Percentiles rank a stretch among this genome's conserved stretches.
These are phyloP conservation scores for Neodiprion lecontei DNA, from an alignment of 1,140 invertebrate genomes.

Conservation along the genomic window DNA sequence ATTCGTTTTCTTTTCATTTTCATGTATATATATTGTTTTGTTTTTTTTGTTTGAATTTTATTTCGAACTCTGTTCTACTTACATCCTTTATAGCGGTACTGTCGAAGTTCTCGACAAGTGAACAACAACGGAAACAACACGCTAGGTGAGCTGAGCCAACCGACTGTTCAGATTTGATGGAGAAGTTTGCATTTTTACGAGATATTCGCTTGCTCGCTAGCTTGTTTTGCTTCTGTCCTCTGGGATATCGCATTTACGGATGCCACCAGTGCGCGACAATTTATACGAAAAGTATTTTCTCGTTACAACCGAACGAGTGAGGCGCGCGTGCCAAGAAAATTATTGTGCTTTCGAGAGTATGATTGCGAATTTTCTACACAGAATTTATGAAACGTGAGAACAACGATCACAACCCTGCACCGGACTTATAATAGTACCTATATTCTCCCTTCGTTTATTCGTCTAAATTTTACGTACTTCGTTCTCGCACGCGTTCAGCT, in stretches of 20 bases:
- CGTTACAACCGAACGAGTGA: background rate
- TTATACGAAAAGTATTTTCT: conserved; percentile 49
- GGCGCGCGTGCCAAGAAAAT: conserved; percentile 4
- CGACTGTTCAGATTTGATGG: conserved; percentile 18
- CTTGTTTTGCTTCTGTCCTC: conserved; percentile 10
- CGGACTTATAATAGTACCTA: too few species aligned
- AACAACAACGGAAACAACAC: conserved; percentile 4
- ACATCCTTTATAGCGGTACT: background rate
- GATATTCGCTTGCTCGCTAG: conserved; percentile 20
- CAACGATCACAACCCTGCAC: too few species aligned
- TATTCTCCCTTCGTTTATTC: too few species aligned
- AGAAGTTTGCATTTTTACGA: conserved; percentile 51
- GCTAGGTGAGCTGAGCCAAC: background rate
- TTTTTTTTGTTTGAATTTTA: background rate
- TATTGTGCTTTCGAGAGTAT: conserved; percentile 4
- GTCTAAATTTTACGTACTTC: too few species aligned
- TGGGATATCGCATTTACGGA: conserved; percentile 12
- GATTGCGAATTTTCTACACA: background rate
- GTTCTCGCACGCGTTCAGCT: too few species aligned
- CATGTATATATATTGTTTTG: background rate
- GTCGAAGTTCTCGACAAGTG: conserved; percentile 8
- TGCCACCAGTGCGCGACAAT: conserved; percentile 40
- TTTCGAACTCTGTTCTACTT: background rate
- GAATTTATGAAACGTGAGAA: too few species aligned
- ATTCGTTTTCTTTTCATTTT: background rate